These are phyloP conservation scores for Ammospiza caudacuta DNA, from an alignment of 2,113 vertebrate genomes.

Conservation along the genomic window DNA sequence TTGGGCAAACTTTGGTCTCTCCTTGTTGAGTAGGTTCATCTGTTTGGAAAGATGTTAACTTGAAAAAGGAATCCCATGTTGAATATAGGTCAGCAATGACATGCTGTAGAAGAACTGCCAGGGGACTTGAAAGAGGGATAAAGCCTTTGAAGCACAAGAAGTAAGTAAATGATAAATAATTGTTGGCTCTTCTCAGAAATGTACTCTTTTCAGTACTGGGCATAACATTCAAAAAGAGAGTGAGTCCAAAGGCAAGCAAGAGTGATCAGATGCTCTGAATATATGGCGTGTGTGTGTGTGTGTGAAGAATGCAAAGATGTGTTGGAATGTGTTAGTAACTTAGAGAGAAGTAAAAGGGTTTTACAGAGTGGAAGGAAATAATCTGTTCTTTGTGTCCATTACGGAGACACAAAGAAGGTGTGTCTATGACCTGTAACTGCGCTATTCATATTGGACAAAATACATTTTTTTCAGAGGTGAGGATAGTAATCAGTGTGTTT, in stretches of 20 bases:
- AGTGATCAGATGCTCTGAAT: not conserved
- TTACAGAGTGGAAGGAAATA: not conserved
- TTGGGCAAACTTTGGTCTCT: not conserved
- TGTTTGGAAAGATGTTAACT: not conserved
- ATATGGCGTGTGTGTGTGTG: not conserved
- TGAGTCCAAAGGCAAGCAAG: not conserved
- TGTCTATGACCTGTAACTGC: not conserved
- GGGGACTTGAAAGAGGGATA: not conserved
- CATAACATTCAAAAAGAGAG: not conserved
- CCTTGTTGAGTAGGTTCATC: not conserved
- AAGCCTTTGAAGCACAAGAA: not conserved
- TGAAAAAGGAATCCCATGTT: not conserved
- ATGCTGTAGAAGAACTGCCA: not conserved
- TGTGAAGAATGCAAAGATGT: not conserved
- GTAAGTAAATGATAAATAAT: not conserved
- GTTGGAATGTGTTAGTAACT: not conserved
- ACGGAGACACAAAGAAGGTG: not conserved
- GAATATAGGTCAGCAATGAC: not conserved
- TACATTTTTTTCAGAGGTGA: not conserved
- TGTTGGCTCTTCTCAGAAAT: not conserved
- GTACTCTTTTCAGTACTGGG: not conserved
- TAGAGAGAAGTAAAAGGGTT: not conserved
- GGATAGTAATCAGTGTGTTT: not conserved
- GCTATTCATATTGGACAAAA: not conserved
- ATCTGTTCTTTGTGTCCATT: not conserved